Conservation (phyloP, 2,888 invertebrate genomes). For the Trichopoda pennipes region DNA sequence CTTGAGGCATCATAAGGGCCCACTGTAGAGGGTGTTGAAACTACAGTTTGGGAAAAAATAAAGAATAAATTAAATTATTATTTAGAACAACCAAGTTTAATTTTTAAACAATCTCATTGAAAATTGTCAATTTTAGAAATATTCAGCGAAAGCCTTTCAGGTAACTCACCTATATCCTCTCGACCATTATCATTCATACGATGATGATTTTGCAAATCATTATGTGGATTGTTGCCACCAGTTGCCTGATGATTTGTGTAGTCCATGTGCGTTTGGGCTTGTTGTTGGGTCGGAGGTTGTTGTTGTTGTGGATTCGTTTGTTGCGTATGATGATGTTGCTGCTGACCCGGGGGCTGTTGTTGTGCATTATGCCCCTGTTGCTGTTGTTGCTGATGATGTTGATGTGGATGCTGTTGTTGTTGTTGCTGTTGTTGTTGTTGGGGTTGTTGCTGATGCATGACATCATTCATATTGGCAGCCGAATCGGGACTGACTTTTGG, state of each 20-base stretch:
- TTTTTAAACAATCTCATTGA: no score
- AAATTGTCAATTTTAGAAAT: no score
- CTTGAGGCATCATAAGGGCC: slow-evolving; percentile 82
- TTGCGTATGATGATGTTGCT: slow-evolving; percentile 83
- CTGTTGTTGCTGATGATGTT: slow-evolving; percentile 82
- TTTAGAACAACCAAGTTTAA: no score
- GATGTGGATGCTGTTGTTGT: slow-evolving; percentile 84
- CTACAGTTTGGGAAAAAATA: slow-evolving; percentile 59
- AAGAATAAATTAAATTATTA: not conserved
- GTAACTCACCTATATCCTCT: slow-evolving; percentile 81
- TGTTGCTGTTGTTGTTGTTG: slow-evolving; percentile 82
- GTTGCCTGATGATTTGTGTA: slow-evolving; percentile 62
- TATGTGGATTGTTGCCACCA: slow-evolving; percentile 84
- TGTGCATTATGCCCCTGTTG: slow-evolving; percentile 80
- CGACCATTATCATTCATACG: slow-evolving; percentile 83
- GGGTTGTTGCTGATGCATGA: slow-evolving; percentile 85
- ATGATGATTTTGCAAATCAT: slow-evolving; percentile 85
- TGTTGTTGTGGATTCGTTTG: slow-evolving; percentile 83
- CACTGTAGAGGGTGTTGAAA: slow-evolving; percentile 78
- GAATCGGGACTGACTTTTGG: slow-evolving; percentile 92
- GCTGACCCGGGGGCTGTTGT: slow-evolving; percentile 83
- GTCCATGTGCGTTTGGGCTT: slow-evolving; percentile 85
- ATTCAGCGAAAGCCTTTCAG: not conserved
- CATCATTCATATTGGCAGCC: slow-evolving; percentile 84
- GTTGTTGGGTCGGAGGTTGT: slow-evolving; percentile 76